These are phyloP conservation scores for Oasisia sp. DNA, from an alignment of 2,888 invertebrate species.

Conservation along the genomic window DNA sequence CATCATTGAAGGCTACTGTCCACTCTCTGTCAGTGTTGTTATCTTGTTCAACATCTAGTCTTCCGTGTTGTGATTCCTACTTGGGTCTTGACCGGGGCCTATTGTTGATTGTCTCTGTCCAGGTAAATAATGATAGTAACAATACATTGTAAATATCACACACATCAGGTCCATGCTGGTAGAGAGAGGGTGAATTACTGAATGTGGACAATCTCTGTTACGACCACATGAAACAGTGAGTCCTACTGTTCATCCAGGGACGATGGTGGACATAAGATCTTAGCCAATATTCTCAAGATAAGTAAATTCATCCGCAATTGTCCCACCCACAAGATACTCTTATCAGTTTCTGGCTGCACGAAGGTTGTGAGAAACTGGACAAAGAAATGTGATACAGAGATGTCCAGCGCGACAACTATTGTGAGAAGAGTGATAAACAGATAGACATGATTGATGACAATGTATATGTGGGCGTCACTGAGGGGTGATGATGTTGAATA, in stretches of 20 bases:
- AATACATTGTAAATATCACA: no score
- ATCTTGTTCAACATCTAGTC: neutral
- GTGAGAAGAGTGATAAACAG: neutral
- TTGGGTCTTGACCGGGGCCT: no score
- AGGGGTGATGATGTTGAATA: neutral
- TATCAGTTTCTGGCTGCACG: neutral
- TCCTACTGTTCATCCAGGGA: no score
- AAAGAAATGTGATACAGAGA: neutral
- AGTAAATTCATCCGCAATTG: neutral
- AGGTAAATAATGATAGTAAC: no score
- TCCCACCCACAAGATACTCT: neutral
- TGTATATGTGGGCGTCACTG: neutral
- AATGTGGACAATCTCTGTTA: no score
- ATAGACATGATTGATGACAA: neutral
- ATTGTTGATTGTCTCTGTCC: no score
- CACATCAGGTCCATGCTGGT: no score
- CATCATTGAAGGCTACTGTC: neutral
- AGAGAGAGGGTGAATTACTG: no score
- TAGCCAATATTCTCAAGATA: neutral
- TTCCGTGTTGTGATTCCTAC: neutral
- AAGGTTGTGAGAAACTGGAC: neutral
- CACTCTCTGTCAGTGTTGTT: neutral
- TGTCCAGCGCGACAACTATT: neutral
- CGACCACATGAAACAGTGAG: no score
- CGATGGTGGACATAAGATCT: neutral